Conservation (phyloP, 1,140 invertebrate species). For the Drosophila persimilis region DNA sequence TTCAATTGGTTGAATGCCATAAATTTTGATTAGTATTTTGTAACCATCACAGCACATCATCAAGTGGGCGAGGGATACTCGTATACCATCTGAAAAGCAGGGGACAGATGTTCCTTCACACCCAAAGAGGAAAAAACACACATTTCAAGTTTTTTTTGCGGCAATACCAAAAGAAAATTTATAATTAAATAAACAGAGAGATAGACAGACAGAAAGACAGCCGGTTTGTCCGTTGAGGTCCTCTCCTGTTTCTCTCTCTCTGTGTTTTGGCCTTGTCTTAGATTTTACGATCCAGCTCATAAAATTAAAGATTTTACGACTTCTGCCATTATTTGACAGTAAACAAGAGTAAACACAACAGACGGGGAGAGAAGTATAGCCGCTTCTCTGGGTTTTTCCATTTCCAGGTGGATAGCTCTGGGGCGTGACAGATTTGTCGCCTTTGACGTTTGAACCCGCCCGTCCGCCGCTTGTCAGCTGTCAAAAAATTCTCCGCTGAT, state of each 20-base stretch:
- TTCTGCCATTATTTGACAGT: conserved; percentile 66
- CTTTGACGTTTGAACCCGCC: conserved; percentile 22
- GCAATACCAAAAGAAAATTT: conserved; percentile 31
- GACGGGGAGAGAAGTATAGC: neutral
- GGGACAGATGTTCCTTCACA: conserved; percentile 1
- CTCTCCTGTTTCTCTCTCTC: neutral
- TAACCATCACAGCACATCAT: neutral
- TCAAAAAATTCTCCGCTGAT: conserved; percentile 24
- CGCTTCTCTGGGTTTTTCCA: no score
- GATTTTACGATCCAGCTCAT: conserved; percentile 56
- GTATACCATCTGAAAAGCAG: neutral
- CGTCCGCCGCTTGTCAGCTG: conserved; percentile 57
- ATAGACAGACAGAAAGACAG: conserved; percentile 3
- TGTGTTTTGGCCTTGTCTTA: conserved; percentile 18
- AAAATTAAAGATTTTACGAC: conserved; percentile 62
- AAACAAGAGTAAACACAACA: conserved; percentile 51
- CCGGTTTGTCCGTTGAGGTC: conserved; percentile 12
- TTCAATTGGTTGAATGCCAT: conserved; percentile 48
- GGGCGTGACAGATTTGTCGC: conserved; percentile 63
- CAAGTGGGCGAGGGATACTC: conserved; percentile 28
- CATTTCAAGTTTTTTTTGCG: conserved; percentile 9
- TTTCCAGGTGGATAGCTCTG: conserved; percentile 42
- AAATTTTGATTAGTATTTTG: conserved; percentile 59
- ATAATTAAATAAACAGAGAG: conserved; percentile 64
- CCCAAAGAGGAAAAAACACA: neutral